Percentiles rank a stretch among this genome's conserved stretches.
Evolutionary conservation across 2,113 vertebrate genomes (phyloP).

Genomic region (Cathartes aura): DNA sequence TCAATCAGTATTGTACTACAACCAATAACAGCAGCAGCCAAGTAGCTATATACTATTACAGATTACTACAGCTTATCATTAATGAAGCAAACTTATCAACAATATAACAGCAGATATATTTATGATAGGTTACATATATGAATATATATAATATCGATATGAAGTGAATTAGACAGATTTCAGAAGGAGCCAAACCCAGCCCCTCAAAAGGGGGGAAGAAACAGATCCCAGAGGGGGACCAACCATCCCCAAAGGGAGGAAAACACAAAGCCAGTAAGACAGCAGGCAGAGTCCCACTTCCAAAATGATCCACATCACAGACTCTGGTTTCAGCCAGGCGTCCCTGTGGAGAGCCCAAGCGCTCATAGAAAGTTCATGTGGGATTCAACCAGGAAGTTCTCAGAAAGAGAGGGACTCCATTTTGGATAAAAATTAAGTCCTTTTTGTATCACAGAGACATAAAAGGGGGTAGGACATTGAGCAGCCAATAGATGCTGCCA

Average conservation of each 20-base stretch:
- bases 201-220: background rate
- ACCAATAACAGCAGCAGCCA: background rate
- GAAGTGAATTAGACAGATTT: background rate
- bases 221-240: background rate
- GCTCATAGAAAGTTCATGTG: background rate
- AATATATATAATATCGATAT: background rate
- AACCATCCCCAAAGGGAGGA: background rate
- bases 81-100: background rate
- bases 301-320: background rate
- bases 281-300: background rate
- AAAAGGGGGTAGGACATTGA: background rate
- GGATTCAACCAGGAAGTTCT: background rate
- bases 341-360: background rate
- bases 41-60: background rate
- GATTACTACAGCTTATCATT: background rate
- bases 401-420: background rate
- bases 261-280: background rate
- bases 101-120: background rate
- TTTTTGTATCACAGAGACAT: background rate
- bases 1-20: background rate
- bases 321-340: background rate
- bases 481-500: background rate
- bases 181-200: background rate
- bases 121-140: background rate
- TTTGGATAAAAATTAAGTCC: background rate